A percentile compares a stretch with the other conserved stretches of the same genome.
Evolutionary conservation across 2,888 invertebrate genomes (phyloP).

Genomic region (Folsomia manolachei): DNA sequence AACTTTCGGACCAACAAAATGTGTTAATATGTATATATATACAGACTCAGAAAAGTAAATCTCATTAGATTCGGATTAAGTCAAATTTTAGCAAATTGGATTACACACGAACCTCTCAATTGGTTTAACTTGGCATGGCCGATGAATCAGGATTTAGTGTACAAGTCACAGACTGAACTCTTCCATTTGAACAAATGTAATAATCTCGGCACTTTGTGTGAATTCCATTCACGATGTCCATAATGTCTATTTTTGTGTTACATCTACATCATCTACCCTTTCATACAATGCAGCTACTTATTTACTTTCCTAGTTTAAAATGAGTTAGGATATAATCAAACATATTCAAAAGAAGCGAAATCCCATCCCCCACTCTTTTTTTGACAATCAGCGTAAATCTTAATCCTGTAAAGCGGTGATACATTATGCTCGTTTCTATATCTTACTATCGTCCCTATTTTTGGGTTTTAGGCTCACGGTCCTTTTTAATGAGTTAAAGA

Average conservation of each 20-base stretch:
- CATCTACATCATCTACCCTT: too few relatives aligned
- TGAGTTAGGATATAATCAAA: neutral
- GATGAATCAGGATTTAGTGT: neutral
- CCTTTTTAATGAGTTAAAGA: neutral
- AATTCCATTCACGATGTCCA: neutral
- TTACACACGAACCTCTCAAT: neutral
- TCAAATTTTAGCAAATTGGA: neutral
- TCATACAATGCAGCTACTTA: neutral
- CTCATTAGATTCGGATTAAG: neutral
- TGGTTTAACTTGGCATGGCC: neutral
- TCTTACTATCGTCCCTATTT: neutral
- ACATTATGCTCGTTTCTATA: neutral
- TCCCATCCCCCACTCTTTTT: neutral
- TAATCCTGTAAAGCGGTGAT: slow-evolving; percentile 15
- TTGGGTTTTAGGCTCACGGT: slow-evolving; percentile 15
- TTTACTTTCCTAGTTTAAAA: neutral
- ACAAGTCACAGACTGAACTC: neutral
- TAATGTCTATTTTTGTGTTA: neutral
- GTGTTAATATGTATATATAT: too few relatives aligned
- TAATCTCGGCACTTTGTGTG: neutral
- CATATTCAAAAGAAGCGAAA: slow-evolving; percentile 13
- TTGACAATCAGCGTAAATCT: slow-evolving; percentile 1
- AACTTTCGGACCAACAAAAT: too few relatives aligned
- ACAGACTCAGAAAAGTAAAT: too few relatives aligned
- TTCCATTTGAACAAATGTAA: neutral